Base-by-base conservation (phyloP, 2,113 vertebrate species). In the Dicaeum eximium region DNA sequence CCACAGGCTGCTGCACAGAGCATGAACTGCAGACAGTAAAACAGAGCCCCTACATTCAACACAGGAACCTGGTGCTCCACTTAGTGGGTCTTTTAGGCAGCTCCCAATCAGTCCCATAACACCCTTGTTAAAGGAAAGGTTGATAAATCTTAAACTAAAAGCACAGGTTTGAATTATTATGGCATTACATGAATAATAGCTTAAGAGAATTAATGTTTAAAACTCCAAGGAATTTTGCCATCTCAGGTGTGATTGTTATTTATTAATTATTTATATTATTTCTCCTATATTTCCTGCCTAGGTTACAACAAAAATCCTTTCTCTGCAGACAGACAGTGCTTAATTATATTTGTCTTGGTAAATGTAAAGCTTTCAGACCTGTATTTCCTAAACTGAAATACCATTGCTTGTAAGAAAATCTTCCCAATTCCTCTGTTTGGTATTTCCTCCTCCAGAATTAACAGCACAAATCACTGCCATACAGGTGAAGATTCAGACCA, bases 11-110 rank as follows among this genome's bases (percentile, higher is more conserved):
- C 54, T 50, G 30, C 58, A 79, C 79, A 64, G 27, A 35, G n/a
- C 47, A 21, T 1, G 4, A n/a, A 4, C 38, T n/a, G 28, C 1
- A 7, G 31, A 9, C 31, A 71, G 33, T 1, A 21, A 53, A 62
- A 51, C 1, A 2, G 10, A 60, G 31, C 24, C 21, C 30, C 35
- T 14, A 13, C 10, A 45, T 8, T 5, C 2, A 77, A 45, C 9
- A 22, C 15, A 61, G 42, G 27, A 81, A 66, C 31, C 7, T 37
- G 24, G 1, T 51, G 28, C n/a, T 88, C 54, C 37, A 16, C 53
- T 82, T 18, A n/a, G 50, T 60, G 48, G 17, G 3, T 10, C 15
- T 62, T 58, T 71, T 12, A 18, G 67, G n/a, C 5, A 31, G 45
- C 21, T 84, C 80, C n/a, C 31, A 31, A 19, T 6, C n/a, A 53